Conservation (phyloP, 2,797 vertebrate species). For the Rhinella marina region DNA sequence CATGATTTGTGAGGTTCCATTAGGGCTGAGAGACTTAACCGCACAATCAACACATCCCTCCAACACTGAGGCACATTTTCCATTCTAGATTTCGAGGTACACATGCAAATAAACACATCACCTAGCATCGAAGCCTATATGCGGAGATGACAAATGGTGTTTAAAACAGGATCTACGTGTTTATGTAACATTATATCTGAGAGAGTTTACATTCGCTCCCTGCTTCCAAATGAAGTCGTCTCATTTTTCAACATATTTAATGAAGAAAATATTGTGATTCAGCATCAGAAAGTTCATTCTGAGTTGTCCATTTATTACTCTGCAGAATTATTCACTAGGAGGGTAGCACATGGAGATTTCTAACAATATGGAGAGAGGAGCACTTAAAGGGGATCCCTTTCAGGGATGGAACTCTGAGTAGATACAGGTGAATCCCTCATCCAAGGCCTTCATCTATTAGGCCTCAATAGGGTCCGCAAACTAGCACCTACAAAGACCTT, state of each 20-base stretch:
- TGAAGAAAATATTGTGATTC: constrained; percentile 16
- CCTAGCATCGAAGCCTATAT: constrained; percentile 40
- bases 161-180: constrained; percentile 58
- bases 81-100: constrained; percentile 7
- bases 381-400: neutral
- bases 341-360: neutral
- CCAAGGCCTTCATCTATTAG: neutral
- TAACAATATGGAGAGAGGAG: neutral
- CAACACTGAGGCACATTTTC: constrained; percentile 39
- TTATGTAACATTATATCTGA: constrained; percentile 54
- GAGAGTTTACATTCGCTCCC: neutral
- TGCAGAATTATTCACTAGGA: neutral
- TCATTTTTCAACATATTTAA: constrained; percentile 26
- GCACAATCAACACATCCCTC: constrained; percentile 46
- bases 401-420: neutral
- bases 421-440: neutral
- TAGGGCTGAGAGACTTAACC: constrained; percentile 24
- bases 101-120: constrained; percentile 53
- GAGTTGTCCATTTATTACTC: neutral
- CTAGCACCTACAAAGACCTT: too few species aligned
- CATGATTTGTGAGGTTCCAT: constrained; percentile 42
- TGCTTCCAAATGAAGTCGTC: constrained; percentile 7
- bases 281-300: neutral
- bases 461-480: too few species aligned
- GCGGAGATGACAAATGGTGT: constrained; percentile 58